phyloP scores from a whole-genome alignment of 2,888 invertebrate species.

The Eupithecia dodoneata region DNA sequence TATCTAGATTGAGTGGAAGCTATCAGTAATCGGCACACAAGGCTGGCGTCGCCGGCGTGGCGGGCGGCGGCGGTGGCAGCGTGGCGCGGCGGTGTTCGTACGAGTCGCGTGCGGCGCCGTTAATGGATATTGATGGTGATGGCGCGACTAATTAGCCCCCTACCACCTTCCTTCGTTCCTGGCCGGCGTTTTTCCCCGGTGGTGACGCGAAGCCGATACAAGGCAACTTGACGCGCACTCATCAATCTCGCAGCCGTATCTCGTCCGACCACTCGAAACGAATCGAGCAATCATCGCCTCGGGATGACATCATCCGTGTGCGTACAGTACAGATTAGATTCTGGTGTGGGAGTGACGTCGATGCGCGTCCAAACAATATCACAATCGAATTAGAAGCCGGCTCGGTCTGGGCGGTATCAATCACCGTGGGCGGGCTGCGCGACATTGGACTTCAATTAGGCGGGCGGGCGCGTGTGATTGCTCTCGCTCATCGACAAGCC shows the following conservation, averaged over 20 bases:
- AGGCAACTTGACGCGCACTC: slow-evolving; percentile 53
- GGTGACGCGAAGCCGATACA: slow-evolving; percentile 54
- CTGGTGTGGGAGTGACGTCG: slow-evolving; percentile 63
- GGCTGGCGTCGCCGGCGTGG: slow-evolving; percentile 40
- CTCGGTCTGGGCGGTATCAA: slow-evolving; percentile 77
- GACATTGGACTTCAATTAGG: slow-evolving; percentile 84
- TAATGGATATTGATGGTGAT: slow-evolving; percentile 83
- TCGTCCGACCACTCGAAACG: slow-evolving; percentile 57
- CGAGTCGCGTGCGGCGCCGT: slow-evolving; percentile 80
- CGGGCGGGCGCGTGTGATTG: slow-evolving; percentile 79
- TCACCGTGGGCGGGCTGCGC: slow-evolving; percentile 80
- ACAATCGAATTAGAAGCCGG: slow-evolving; percentile 78
- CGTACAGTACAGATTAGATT: slow-evolving; percentile 61
- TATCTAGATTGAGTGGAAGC: slow-evolving; percentile 66
- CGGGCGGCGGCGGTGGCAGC: slow-evolving; percentile 48
- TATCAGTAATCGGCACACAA: slow-evolving; percentile 62
- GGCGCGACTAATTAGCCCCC: slow-evolving; percentile 79
- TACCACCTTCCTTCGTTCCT: slow-evolving; percentile 59
- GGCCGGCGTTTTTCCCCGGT: slow-evolving; percentile 58
- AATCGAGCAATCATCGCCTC: slow-evolving; percentile 57
- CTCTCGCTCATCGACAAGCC: slow-evolving; percentile 74
- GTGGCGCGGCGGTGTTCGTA: slow-evolving; percentile 50
- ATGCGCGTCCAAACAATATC: slow-evolving; percentile 74
- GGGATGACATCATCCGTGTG: slow-evolving; percentile 64
- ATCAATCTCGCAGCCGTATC: slow-evolving; percentile 64